These are phyloP conservation scores for Diplazon laetatorius DNA, from an alignment of 2,888 invertebrate species.

Conservation along the genomic window DNA sequence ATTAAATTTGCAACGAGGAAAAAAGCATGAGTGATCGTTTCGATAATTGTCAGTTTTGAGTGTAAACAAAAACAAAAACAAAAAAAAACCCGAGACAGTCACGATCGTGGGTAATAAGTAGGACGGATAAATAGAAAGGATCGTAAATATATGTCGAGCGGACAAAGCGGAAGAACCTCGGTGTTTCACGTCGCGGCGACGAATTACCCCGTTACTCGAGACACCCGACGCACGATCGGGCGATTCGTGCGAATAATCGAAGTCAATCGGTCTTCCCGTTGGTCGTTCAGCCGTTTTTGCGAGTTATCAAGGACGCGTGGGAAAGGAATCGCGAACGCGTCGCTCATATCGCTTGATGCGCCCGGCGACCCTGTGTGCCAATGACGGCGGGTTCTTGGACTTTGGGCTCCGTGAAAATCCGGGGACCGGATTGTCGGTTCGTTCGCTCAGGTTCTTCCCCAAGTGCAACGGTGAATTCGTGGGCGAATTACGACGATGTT, in stretches of 20 bases:
- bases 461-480: neutral
- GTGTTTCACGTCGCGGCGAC: constrained; percentile 53
- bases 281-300: constrained; percentile 37
- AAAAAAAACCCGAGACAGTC: neutral
- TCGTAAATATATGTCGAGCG: constrained; percentile 50
- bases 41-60: no score
- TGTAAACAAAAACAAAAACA: no score
- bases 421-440: neutral
- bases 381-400: constrained; percentile 1
- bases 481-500: constrained; percentile 11
- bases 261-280: no score
- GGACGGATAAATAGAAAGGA: constrained; percentile 19
- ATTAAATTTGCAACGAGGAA: no score
- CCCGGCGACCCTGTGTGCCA: constrained; percentile 24
- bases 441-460: neutral
- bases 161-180: constrained; percentile 55
- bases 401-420: neutral
- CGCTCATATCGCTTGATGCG: constrained; percentile 25
- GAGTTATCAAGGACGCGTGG: constrained; percentile 69
- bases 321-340: no score
- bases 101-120: neutral
- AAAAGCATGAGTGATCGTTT: no score
- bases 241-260: constrained; percentile 59
- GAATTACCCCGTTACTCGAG: constrained; percentile 66
- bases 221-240: constrained; percentile 24